Conservation (phyloP, 2,888 invertebrate genomes). For the Abscondita cerata region DNA sequence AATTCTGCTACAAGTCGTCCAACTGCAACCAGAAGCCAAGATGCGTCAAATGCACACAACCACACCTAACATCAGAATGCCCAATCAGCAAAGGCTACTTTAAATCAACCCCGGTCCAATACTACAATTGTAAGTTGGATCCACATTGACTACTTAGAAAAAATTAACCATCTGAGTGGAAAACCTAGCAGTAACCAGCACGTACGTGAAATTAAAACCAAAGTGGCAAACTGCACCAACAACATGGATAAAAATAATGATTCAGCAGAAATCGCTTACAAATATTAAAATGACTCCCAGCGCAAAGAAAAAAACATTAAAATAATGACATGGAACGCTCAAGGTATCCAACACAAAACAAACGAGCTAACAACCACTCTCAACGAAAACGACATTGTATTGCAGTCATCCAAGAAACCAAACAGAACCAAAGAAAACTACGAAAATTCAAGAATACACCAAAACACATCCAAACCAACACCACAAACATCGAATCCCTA, state of each 20-base stretch:
- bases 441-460: no score
- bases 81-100: slow-evolving; percentile 24
- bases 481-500: not conserved
- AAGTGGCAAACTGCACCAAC: not conserved
- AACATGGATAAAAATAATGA: not conserved
- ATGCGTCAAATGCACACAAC: slow-evolving; percentile 43
- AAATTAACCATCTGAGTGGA: not conserved
- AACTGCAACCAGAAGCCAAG: slow-evolving; percentile 41
- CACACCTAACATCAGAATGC: slow-evolving; percentile 41
- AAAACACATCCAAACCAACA: not conserved
- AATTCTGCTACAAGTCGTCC: slow-evolving; percentile 42
- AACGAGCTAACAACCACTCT: not conserved
- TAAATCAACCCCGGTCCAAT: slow-evolving; percentile 33
- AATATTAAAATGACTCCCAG: not conserved
- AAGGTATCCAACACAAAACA: not conserved
- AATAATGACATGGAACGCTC: not conserved
- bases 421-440: no score
- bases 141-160: slow-evolving; percentile 36
- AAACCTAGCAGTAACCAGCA: not conserved
- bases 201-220: not conserved
- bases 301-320: not conserved
- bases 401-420: not conserved
- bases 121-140: slow-evolving; percentile 41
- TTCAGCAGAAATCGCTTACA: not conserved
- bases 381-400: not conserved